phyloP scores from a whole-genome alignment of 2,888 invertebrate species.

The Odontomyia ornata region DNA sequence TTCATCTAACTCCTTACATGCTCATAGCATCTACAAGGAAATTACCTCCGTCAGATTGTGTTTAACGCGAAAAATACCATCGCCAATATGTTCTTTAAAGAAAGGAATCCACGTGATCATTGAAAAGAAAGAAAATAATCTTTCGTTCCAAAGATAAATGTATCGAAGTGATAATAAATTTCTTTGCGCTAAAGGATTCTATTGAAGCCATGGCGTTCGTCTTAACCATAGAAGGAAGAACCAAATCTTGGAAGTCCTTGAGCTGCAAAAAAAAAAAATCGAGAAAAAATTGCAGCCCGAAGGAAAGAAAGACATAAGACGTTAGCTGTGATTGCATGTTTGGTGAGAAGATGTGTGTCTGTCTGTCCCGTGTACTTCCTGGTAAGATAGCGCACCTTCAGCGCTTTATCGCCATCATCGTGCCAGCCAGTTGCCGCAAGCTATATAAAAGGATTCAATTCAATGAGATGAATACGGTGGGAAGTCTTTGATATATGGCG shows the following conservation, averaged over 20 bases:
- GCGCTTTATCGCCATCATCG: not conserved
- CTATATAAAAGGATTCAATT: conserved; percentile 15
- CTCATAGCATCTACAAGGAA: not conserved
- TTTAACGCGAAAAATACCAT: not conserved
- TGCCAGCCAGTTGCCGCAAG: not conserved
- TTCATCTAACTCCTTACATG: too few species aligned
- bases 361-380: not conserved
- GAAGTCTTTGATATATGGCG: conserved; percentile 16
- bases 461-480: too few species aligned
- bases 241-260: too few species aligned
- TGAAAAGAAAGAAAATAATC: conserved; percentile 1
- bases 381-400: not conserved
- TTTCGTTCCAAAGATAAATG: conserved; percentile 22
- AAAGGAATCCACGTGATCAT: not conserved
- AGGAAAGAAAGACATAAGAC: not conserved
- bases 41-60: too few species aligned
- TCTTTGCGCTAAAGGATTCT: not conserved
- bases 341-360: not conserved
- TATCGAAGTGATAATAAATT: conserved; percentile 24
- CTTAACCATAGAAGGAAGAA: too few species aligned
- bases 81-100: not conserved
- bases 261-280: not conserved
- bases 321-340: conserved; percentile 21
- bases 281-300: not conserved
- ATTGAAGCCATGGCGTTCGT: not conserved